phyloP scores from a whole-genome alignment of 2,888 invertebrate species.

The Unio pictorum region DNA sequence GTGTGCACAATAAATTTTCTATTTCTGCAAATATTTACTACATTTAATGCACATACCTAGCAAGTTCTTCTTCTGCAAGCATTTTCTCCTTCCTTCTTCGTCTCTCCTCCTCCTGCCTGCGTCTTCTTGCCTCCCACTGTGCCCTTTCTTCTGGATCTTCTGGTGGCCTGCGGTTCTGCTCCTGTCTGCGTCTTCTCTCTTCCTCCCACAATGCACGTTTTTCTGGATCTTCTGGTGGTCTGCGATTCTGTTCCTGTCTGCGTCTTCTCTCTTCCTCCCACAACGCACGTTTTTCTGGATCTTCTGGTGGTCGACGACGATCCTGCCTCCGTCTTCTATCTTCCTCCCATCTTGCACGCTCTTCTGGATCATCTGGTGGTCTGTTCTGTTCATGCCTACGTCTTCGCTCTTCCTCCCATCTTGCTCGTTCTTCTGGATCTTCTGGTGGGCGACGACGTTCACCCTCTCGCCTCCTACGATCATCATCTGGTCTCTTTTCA shows the following conservation, averaged over 20 bases:
- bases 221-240: conserved; percentile 5
- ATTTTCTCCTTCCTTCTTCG: conserved; percentile 22
- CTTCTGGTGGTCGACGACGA: conserved; percentile 17
- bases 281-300: conserved; percentile 9
- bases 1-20: too few species aligned
- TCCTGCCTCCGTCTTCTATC: conserved; percentile 25
- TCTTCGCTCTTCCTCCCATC: conserved; percentile 22
- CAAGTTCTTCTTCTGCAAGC: neutral
- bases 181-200: conserved; percentile 9
- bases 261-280: conserved; percentile 15
- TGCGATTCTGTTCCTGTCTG: conserved; percentile 2
- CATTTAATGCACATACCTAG: neutral
- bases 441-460: conserved; percentile 27
- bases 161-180: neutral
- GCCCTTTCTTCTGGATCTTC: conserved; percentile 14
- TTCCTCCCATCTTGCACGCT: conserved; percentile 21
- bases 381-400: conserved; percentile 20
- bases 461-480: conserved; percentile 21
- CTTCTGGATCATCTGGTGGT: conserved; percentile 26
- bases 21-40: neutral
- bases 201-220: conserved; percentile 5
- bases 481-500: conserved; percentile 22
- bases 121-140: conserved; percentile 18
- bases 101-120: conserved; percentile 31
- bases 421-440: conserved; percentile 17